phyloP scores from a whole-genome alignment of 2,113 vertebrate species.

The Ciconia maguari region DNA sequence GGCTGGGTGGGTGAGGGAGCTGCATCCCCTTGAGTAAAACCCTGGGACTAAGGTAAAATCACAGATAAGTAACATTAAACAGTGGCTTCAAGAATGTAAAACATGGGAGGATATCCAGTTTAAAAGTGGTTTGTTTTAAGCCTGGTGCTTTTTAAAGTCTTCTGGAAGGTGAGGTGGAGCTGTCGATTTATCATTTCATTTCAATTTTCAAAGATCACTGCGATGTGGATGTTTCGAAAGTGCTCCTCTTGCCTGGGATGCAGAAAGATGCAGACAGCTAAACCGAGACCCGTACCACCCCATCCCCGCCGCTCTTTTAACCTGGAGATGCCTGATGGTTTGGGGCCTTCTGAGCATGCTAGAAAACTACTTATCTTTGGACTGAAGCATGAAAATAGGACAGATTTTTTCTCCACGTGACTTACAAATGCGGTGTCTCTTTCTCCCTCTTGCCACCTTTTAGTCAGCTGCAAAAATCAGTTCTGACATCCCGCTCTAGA shows the following conservation, averaged over 20 bases:
- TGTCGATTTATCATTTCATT: not conserved
- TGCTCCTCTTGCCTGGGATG: not conserved
- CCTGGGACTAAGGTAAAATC: not conserved
- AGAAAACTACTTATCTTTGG: not conserved
- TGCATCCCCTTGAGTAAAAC: not conserved
- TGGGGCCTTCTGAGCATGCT: not conserved
- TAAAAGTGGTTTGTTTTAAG: not conserved
- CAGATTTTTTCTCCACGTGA: not conserved
- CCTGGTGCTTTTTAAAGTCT: not conserved
- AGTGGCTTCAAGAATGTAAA: not conserved
- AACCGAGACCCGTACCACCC: fast-evolving
- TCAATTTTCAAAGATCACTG: not conserved
- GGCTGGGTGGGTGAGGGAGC: not conserved
- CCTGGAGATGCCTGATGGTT: not conserved
- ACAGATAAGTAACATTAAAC: not conserved
- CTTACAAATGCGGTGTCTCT: not conserved
- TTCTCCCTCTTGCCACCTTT: not conserved
- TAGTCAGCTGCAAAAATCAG: not conserved
- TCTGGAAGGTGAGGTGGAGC: not conserved
- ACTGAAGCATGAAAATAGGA: not conserved
- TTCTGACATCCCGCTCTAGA: not conserved
- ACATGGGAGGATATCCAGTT: not conserved
- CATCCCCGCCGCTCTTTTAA: not conserved
- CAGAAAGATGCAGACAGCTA: not conserved
- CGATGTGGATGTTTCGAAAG: not conserved